Evolutionary conservation across 1,140 invertebrate genomes (phyloP).

Genomic region (Magallana gigas): DNA sequence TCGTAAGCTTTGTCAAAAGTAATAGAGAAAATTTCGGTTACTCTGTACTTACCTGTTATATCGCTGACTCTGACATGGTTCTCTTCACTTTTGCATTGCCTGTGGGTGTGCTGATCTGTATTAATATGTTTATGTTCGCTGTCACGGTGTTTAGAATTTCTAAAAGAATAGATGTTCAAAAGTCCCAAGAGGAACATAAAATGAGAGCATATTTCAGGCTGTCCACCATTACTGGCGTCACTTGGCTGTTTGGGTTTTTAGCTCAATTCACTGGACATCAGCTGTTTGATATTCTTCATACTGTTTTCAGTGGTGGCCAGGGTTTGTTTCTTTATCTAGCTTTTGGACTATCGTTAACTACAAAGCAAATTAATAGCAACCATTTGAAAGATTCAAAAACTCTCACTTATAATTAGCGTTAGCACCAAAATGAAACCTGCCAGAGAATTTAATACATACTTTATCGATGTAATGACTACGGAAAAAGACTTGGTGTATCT

Average conservation of each 20-base stretch:
- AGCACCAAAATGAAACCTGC: neutral
- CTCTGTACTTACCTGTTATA: neutral
- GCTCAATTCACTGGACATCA: neutral
- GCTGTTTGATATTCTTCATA: conserved; percentile 2
- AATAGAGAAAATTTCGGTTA: neutral
- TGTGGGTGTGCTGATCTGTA: neutral
- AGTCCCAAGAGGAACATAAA: neutral
- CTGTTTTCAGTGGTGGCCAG: conserved; percentile 17
- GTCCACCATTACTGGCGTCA: neutral
- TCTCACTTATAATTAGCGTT: neutral
- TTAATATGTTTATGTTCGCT: conserved; percentile 11
- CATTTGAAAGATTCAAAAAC: neutral
- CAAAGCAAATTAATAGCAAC: neutral
- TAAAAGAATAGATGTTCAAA: neutral
- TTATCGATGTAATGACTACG: too few relatives aligned
- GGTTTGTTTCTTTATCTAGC: neutral
- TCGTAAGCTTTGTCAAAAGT: neutral
- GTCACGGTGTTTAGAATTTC: neutral
- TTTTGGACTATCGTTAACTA: neutral
- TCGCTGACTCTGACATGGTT: neutral
- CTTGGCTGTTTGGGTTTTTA: conserved; percentile 8
- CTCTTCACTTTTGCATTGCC: neutral
- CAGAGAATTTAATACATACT: too few relatives aligned
- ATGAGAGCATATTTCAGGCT: neutral
- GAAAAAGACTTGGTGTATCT: too few relatives aligned